Evolutionary conservation across 1,140 invertebrate genomes (phyloP), one percentile per base, ranked within the genome.

Genomic region (Drosophila hydei): DNA sequence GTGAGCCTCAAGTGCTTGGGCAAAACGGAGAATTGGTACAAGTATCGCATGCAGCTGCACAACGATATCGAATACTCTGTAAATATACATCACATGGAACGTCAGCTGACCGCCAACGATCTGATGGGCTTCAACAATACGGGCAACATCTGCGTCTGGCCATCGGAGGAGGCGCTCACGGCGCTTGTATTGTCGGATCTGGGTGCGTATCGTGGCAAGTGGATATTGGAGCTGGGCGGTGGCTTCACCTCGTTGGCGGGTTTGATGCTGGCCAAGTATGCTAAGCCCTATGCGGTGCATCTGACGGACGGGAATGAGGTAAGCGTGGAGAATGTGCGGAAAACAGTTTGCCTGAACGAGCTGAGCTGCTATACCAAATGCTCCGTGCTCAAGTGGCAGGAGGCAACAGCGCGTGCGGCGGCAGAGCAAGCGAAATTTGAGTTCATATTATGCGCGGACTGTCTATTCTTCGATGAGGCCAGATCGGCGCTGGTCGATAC

Each of bases 91-190:
- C 94, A 94, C 58, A 91, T 94, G 55, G 93, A 93, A 63, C 93
- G 94, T 18, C 93, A 91, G 18, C 94, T 95, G 75, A 95, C 95
- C 0, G 94, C 95, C 3, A 94, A 93, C 75, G 94, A 96, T 77
- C 92, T 97, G 19, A 95, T 95, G 90, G 96, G 96, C 1, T 97
- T 97, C 92, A 97, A 98, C 90, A 97, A 97, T 77, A 98, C 97
- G 1, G 97, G 97, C n/a, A 97, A 97, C 92, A 94, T 97, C 3
- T 97, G 96, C 92, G 94, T 97, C 2, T 98, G 97, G 97, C 96
- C 96, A 8, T 97, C 96, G 4, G 97, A 97, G 92, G 96, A 97
- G 92, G 95, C 97, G 7, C 90, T 98, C 23, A 94, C 96, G 2
- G 95, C 95, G 77, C 95, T 96, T 89, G 93, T 95, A 64, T 92